Conservation (phyloP, 2,888 invertebrate species). For the Meteorus colon region DNA sequence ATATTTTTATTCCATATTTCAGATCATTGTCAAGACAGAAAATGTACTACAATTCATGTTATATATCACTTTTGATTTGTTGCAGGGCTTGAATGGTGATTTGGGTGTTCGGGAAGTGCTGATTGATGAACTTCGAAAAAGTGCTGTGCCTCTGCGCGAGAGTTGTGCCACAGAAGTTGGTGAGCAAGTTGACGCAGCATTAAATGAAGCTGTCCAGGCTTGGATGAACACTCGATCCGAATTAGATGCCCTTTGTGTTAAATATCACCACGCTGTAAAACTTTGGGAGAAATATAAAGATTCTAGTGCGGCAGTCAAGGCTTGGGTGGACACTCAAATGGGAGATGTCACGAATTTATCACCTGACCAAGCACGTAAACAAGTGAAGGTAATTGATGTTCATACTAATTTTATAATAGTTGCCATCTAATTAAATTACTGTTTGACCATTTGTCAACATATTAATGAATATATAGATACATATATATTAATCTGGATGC, state of each 20-base stretch:
- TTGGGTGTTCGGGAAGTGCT: conserved; percentile 84
- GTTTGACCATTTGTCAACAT: no score
- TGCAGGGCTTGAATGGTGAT: conserved; percentile 85
- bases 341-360: conserved; percentile 81
- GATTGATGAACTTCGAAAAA: conserved; percentile 81
- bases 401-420: not conserved
- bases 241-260: conserved; percentile 83
- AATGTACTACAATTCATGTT: not conserved
- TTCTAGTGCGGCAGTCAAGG: conserved; percentile 84
- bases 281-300: conserved; percentile 88
- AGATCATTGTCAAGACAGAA: no score
- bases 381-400: conserved; percentile 81
- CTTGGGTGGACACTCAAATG: conserved; percentile 86
- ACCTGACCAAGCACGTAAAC: conserved; percentile 82
- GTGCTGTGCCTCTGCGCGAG: conserved; percentile 83
- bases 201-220: conserved; percentile 85
- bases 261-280: conserved; percentile 87
- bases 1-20: not conserved
- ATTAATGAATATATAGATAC: no score
- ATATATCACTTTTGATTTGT: conserved; percentile 18
- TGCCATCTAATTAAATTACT: no score
- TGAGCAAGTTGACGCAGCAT: conserved; percentile 82
- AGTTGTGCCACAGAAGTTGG: conserved; percentile 82
- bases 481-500: no score
- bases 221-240: conserved; percentile 88